Conservation (phyloP, 2,113 vertebrate species). For the Apodemus sylvaticus region DNA sequence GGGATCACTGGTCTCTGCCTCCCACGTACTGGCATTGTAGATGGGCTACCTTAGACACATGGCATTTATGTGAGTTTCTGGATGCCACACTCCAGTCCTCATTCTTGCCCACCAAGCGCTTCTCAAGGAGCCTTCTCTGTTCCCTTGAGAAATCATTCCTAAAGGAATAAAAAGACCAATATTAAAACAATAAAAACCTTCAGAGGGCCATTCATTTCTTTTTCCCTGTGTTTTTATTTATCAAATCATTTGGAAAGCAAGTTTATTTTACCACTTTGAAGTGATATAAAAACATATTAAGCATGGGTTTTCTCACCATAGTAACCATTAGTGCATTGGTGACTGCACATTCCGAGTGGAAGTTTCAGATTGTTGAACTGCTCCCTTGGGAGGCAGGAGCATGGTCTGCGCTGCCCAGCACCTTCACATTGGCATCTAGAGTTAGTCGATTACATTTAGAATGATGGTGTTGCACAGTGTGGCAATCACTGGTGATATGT, state of each 20-base stretch:
- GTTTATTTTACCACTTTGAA: constrained; percentile 27
- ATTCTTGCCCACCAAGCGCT: too few species aligned
- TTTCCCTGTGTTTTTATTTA: not conserved
- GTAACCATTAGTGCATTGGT: not conserved
- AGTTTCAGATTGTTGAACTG: not conserved
- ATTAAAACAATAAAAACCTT: not conserved
- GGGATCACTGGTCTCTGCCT: not conserved
- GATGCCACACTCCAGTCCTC: not conserved
- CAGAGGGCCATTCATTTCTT: not conserved
- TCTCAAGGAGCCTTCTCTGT: not conserved
- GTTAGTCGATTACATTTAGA: not conserved
- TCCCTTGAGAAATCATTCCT: constrained; percentile 25
- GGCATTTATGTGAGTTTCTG: too few species aligned
- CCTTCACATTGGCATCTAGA: not conserved
- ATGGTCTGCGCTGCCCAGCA: not conserved
- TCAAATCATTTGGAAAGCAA: not conserved
- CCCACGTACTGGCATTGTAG: not conserved
- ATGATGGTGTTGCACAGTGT: not conserved
- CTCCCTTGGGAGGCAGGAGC: not conserved
- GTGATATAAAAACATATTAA: not conserved
- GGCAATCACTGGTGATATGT: not conserved
- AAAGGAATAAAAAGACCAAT: not conserved
- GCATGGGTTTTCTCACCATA: not conserved
- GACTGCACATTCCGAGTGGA: not conserved
- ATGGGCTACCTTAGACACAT: not conserved